A percentile compares a stretch with the other conserved stretches of the same genome.
Conservation (phyloP, 2,797 vertebrate genomes). For the Acanthurus leucopareius region DNA sequence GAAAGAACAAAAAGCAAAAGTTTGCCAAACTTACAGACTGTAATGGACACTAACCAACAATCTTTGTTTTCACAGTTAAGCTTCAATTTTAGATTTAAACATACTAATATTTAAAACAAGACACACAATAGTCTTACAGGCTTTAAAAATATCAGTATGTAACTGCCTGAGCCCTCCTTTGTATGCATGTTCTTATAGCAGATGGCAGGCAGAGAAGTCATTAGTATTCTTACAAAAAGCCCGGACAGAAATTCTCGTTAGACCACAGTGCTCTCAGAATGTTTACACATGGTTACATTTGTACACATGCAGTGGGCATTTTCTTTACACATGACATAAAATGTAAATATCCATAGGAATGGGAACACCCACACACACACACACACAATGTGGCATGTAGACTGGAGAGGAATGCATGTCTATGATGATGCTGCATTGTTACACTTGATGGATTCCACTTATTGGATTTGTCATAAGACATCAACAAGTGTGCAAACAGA, state of each 20-base stretch:
- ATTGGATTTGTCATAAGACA: too few species aligned
- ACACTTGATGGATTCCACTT: too few species aligned
- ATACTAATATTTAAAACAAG: not conserved
- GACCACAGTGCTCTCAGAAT: constrained; percentile 4
- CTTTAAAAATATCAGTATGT: not conserved
- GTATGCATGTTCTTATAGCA: not conserved
- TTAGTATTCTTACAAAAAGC: not conserved
- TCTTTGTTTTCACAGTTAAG: not conserved
- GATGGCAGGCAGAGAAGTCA: not conserved
- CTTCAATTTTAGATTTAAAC: not conserved
- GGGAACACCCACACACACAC: not conserved
- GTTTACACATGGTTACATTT: not conserved
- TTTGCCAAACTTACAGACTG: too few species aligned
- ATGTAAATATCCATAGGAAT: not conserved
- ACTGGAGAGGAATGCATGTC: too few species aligned
- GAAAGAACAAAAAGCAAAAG: too few species aligned
- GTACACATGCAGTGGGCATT: not conserved
- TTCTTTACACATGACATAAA: not conserved
- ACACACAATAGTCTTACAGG: not conserved
- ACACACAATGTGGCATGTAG: not conserved
- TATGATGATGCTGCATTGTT: too few species aligned
- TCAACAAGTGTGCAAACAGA: not conserved
- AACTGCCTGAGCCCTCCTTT: not conserved
- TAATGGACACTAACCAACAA: not conserved
- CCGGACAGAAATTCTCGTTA: constrained; percentile 31